phyloP scores from a whole-genome alignment of 2,113 vertebrate genomes.

The Cottus gobio region DNA sequence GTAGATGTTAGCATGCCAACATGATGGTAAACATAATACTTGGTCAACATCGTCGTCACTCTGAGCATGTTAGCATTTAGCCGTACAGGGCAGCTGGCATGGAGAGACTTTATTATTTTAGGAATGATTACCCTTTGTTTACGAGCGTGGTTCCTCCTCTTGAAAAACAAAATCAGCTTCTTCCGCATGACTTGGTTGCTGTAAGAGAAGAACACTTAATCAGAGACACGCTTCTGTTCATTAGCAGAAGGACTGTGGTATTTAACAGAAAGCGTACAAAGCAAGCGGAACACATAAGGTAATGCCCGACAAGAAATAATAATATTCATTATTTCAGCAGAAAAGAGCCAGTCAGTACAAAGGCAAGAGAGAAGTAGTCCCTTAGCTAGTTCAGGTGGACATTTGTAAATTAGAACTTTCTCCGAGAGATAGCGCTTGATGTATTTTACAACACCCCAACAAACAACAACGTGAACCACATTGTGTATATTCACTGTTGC shows the following conservation, averaged over 20 bases:
- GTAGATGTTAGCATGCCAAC: not conserved
- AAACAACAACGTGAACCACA: not conserved
- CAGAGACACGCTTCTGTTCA: not conserved
- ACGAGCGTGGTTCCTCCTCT: constrained; percentile 98
- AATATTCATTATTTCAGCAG: not conserved
- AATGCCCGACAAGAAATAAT: not conserved
- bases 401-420: not conserved
- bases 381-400: not conserved
- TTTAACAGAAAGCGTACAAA: constrained; percentile 3
- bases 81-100: not conserved
- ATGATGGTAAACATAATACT: not conserved
- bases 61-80: not conserved
- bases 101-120: not conserved
- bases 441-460: not conserved
- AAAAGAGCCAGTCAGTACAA: not conserved
- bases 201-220: constrained; percentile 67
- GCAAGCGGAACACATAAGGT: not conserved
- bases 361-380: too few relatives aligned
- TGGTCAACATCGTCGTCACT: not conserved
- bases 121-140: constrained; percentile 91
- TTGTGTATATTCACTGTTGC: constrained; percentile 27
- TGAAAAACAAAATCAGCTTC: constrained; percentile 99
- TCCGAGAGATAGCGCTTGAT: not conserved
- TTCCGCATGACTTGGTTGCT: constrained; percentile 99
- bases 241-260: not conserved